phyloP scores from a whole-genome alignment of 2,797 vertebrate species.

The Glossophaga mutica region DNA sequence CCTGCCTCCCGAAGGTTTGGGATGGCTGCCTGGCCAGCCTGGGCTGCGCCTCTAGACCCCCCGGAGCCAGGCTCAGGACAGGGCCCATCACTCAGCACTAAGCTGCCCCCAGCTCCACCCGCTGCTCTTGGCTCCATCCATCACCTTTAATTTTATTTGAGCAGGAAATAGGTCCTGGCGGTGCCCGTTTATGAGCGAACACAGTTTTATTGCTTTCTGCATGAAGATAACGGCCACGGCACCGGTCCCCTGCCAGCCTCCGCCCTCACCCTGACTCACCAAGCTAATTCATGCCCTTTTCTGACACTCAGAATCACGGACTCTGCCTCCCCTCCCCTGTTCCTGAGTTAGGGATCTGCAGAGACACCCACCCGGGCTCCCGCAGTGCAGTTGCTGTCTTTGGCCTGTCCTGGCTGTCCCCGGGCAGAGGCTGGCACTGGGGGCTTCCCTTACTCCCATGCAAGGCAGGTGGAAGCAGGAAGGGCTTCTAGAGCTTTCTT shows the following conservation, averaged over 20 bases:
- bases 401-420: not conserved
- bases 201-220: constrained; percentile 69
- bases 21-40: not conserved
- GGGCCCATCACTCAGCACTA: constrained; percentile 65
- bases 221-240: constrained; percentile 68
- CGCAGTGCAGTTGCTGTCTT: constrained; percentile 12
- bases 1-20: not conserved
- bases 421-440: not conserved
- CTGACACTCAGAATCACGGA: constrained; percentile 63
- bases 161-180: constrained; percentile 72
- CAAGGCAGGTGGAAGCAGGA: not conserved
- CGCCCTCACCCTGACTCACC: not conserved
- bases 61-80: constrained; percentile 52
- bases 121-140: constrained; percentile 45
- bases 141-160: constrained; percentile 73
- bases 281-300: constrained; percentile 41
- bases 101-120: constrained; percentile 62
- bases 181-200: constrained; percentile 69
- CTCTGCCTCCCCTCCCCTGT: not conserved
- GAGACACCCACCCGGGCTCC: constrained; percentile 12
- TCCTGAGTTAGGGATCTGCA: constrained; percentile 49
- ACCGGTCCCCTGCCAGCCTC: constrained; percentile 57
- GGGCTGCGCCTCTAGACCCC: constrained; percentile 47
- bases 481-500: not conserved
- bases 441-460: not conserved